Percentiles rank a stretch among this genome's conserved stretches.
phyloP scores from a whole-genome alignment of 2,888 invertebrate species.

The Buathra laborator region DNA sequence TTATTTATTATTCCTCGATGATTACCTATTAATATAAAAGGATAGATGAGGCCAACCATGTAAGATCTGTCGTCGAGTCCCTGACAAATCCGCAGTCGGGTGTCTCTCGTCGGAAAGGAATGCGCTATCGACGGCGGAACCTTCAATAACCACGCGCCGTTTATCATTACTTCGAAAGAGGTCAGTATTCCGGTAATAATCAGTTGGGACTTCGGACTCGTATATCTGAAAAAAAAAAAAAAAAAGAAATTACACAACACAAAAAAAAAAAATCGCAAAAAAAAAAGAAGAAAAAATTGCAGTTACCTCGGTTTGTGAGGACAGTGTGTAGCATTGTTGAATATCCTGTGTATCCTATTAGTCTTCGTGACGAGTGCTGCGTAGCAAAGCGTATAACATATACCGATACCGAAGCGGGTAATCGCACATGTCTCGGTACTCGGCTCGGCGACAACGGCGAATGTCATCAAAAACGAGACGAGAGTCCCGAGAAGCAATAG shows the following conservation, averaged over 20 bases:
- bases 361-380: conserved; percentile 87
- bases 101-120: conserved; percentile 83
- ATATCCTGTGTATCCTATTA: conserved; percentile 87
- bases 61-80: conserved; percentile 86
- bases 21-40: conserved; percentile 86
- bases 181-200: conserved; percentile 86
- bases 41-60: conserved; percentile 86
- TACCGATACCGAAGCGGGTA: conserved; percentile 86
- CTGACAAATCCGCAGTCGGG: conserved; percentile 81
- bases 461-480: conserved; percentile 86
- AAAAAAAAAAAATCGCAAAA: background rate
- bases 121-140: conserved; percentile 84
- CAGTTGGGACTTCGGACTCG: conserved; percentile 86
- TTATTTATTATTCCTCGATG: background rate
- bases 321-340: conserved; percentile 83
- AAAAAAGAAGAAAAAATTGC: background rate
- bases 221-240: conserved; percentile 79
- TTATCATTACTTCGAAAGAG: conserved; percentile 85
- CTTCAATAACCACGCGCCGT: conserved; percentile 85
- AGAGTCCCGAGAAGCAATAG: conserved; percentile 86
- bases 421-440: conserved; percentile 85
- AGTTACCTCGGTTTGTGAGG: conserved; percentile 84
- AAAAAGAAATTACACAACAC: background rate
- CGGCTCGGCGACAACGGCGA: conserved; percentile 86
- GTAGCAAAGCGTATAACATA: conserved; percentile 87